Base-by-base conservation (phyloP, 1,140 invertebrate species). In the Drosophila nigromelanica region DNA sequence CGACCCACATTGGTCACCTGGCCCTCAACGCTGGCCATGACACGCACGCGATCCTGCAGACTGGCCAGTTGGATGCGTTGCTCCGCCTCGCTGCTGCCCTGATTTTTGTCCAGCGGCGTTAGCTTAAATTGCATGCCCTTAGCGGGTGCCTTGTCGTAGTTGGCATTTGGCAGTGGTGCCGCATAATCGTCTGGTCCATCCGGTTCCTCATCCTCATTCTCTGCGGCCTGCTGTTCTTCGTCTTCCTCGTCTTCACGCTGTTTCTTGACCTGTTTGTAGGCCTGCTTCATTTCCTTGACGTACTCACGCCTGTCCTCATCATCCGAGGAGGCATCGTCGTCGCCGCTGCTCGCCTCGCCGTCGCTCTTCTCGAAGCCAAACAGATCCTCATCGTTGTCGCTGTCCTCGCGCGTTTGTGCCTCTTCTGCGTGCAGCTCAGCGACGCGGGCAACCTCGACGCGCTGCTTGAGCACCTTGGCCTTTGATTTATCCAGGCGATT, bases 291-390 rank as follows among this genome's bases (percentile, higher is more conserved):
- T 93, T 98, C 96, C 80, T 95, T 95, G 0, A 94, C 93, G 95
- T 95, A 97, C 21, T 94, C 93, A 74, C 94, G 94, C 33, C 97
- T 96, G 92, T 97, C 96, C 62, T 97, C 96, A n/a, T 97, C 96
- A 78, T 97, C 96, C 0, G 96, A 95, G 75, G 93, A 94, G 37
- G 92, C 92, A 14, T 92, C 93, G 27, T 27, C 27, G 58, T 89
- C 89, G 2, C 51, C 81, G 35, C 68, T 76, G 5, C 77, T 80
- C 1, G 60, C 67, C 35, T 81, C 73, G 21, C 45, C 55, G 59
- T 91, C 77, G 45, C 69, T 89, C 73, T 90, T 91, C 11, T 83
- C 73, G 4, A 91, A 86, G 21, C 87, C 87, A 59, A 92, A 92
- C 3, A 92, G 78, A 89, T 92, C 90, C 45, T 92, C 91, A 75